Base-by-base conservation (phyloP, 1,140 invertebrate species). In the Cyphomyrmex costatus region DNA sequence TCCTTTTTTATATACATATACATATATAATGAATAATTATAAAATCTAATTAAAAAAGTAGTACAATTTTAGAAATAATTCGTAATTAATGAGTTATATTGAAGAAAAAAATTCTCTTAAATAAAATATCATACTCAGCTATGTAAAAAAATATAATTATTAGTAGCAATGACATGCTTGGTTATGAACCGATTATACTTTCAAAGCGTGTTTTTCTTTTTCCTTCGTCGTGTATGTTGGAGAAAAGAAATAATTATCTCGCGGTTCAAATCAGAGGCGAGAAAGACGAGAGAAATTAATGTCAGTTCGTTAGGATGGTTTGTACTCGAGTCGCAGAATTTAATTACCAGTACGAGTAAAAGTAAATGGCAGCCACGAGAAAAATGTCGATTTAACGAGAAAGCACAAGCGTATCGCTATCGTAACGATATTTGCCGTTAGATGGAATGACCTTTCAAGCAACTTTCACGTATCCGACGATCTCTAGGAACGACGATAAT, bases 351-450 rank as follows among this genome's bases (percentile, higher is more conserved):
- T 60, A 24, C 19, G 68, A 61, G 68, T 74, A 73, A 61, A 83
- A 83, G 58, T 83, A 74, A 83, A 83, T 60, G 53, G 46, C 30
- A 49, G 27, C 36, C 27, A 24, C 46, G 21, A 27, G 68, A 60
- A 71, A 83, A 83, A 74, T 83, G 56, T 58, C 36, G n/a, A 74
- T 83, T 83, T 83, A 83, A 83, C 66, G 53, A 82, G 66, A 27
- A 61, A 4, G n/a, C 8, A 33, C 68, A 74, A 61, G 36, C 51
- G 30, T 83, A 42, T 82, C 79, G 53, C 68, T 21, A 60, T 82
- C 24, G 79, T 30, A 58, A 61, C 36, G 53, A 73, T 10, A n/a
- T 83, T 74, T 53, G 79, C 51, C 36, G n/a, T 83, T 74, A 60
- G 36, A 6, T 27, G 53, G 14, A 49, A 83, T 56, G 68, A 83